Conservation (phyloP, 2,797 vertebrate genomes). For the Varecia variegata region DNA sequence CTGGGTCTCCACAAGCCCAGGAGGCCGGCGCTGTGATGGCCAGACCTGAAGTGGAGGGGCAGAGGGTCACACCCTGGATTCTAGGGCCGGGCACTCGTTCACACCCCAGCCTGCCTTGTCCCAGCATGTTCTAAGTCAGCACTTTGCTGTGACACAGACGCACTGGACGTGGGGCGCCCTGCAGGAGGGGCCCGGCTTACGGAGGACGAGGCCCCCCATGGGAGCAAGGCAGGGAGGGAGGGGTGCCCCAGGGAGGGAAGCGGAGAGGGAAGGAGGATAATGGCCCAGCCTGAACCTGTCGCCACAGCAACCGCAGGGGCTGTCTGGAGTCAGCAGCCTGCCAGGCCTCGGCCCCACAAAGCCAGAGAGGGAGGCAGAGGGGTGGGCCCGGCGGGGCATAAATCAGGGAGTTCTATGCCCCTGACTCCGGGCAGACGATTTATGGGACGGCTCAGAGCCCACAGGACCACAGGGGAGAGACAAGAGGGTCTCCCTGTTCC, state of each 20-base stretch:
- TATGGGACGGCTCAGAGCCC: constrained; percentile 80
- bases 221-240: not conserved
- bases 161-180: rapidly evolving
- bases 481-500: constrained; percentile 61
- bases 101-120: not conserved
- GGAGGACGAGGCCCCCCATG: not conserved
- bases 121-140: not conserved
- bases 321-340: constrained; percentile 75
- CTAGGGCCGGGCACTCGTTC: not conserved
- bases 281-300: constrained; percentile 50
- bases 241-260: not conserved
- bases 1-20: not conserved
- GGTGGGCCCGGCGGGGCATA: constrained; percentile 71
- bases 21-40: not conserved
- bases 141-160: not conserved
- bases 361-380: constrained; percentile 58
- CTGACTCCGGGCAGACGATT: constrained; percentile 81
- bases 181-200: not conserved
- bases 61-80: not conserved
- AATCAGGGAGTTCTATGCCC: constrained; percentile 82
- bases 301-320: constrained; percentile 68
- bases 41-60: not conserved
- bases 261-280: not conserved
- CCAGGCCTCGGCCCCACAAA: constrained; percentile 65
- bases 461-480: constrained; percentile 45